Conservation (phyloP, 2,113 vertebrate species). For the Hyaena hyaena region DNA sequence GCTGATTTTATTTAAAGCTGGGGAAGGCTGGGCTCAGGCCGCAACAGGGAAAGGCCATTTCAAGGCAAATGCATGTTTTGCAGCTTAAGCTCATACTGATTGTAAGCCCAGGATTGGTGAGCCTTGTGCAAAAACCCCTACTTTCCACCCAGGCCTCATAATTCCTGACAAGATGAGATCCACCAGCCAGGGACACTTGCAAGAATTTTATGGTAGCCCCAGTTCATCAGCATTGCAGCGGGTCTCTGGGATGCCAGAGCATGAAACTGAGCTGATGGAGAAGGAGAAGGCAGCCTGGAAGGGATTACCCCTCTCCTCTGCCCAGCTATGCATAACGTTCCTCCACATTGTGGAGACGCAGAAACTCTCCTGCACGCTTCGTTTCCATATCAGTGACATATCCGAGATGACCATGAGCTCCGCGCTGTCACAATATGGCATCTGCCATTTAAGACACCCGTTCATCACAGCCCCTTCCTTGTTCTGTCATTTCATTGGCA, state of each 20-base stretch:
- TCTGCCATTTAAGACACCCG: constrained; percentile 34
- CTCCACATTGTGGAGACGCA: not conserved
- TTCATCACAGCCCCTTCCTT: not conserved
- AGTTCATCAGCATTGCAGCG: not conserved
- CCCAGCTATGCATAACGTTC: not conserved
- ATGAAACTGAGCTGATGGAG: not conserved
- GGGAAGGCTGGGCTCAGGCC: constrained; percentile 12
- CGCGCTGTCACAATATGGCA: not conserved
- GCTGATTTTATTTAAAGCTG: constrained; percentile 60
- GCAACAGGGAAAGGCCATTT: not conserved
- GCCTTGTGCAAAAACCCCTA: not conserved
- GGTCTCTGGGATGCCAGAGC: not conserved
- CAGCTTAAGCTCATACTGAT: not conserved
- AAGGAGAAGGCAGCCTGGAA: not conserved
- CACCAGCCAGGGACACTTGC: not conserved
- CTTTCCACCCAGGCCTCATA: not conserved
- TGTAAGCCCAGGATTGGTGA: not conserved
- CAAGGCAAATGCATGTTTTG: constrained; percentile 31
- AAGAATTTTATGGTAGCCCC: not conserved
- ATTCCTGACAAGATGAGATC: not conserved
- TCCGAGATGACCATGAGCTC: constrained; percentile 17
- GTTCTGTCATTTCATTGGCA: constrained; percentile 68
- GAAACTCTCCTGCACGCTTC: not conserved
- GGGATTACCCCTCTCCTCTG: not conserved
- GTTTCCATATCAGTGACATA: constrained; percentile 24